Evolutionary conservation across 2,888 invertebrate genomes (phyloP).

Genomic region (Sicus ferrugineus): DNA sequence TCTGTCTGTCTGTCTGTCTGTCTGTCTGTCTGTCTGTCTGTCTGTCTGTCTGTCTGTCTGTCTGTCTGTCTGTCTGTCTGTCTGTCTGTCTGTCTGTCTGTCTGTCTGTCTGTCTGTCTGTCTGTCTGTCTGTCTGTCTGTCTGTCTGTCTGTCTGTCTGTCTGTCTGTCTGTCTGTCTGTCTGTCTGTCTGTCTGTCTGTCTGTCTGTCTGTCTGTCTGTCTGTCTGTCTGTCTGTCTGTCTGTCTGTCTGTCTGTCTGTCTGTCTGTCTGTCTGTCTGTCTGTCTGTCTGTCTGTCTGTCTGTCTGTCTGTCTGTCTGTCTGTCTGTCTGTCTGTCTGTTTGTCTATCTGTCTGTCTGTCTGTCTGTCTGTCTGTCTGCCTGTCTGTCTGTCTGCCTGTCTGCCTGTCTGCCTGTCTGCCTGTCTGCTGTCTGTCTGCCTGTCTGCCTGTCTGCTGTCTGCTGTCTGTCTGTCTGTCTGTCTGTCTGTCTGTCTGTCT

Average conservation of each 20-base stretch:
- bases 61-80: slow-evolving; percentile 17
- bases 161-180: slow-evolving; percentile 17
- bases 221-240: slow-evolving; percentile 17
- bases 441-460: too few species aligned
- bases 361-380: too few species aligned
- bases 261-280: slow-evolving; percentile 17
- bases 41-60: slow-evolving; percentile 17
- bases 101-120: slow-evolving; percentile 17
- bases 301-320: slow-evolving; percentile 17
- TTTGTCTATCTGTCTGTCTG: too few species aligned
- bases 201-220: slow-evolving; percentile 17
- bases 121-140: slow-evolving; percentile 17
- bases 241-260: slow-evolving; percentile 17
- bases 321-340: slow-evolving; percentile 17
- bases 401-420: too few species aligned
- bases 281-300: slow-evolving; percentile 17
- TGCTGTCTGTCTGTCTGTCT: slow-evolving; percentile 17
- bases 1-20: slow-evolving; percentile 17
- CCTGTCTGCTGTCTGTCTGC: too few species aligned
- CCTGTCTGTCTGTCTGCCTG: too few species aligned
- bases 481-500: slow-evolving; percentile 17
- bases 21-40: slow-evolving; percentile 17
- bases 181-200: slow-evolving; percentile 17
- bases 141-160: slow-evolving; percentile 17
- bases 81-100: slow-evolving; percentile 17